Evolutionary conservation across 2,113 vertebrate species (phyloP).

Genomic region (Catharus bicknelli): DNA sequence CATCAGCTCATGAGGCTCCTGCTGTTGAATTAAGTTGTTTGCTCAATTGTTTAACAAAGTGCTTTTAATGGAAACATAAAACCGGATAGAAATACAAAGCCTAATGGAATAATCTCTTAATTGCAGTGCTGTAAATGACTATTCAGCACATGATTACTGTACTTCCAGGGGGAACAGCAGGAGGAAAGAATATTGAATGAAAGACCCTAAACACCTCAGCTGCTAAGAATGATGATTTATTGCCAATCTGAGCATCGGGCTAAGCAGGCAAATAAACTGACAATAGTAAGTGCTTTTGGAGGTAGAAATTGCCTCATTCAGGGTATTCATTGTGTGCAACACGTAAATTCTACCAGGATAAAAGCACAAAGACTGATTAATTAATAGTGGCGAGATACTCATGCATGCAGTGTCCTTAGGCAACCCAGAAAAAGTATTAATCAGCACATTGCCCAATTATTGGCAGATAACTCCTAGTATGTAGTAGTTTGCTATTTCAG

Average conservation of each 20-base stretch:
- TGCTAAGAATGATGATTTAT: slow-evolving; percentile 1
- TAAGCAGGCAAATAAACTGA: not conserved
- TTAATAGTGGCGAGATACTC: slow-evolving; percentile 8
- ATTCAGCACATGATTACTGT: slow-evolving; percentile 1
- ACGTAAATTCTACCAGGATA: slow-evolving; percentile 33
- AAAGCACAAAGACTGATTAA: slow-evolving; percentile 36
- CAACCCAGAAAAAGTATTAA: slow-evolving; percentile 35
- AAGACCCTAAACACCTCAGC: slow-evolving; percentile 9
- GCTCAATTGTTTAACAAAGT: slow-evolving; percentile 22
- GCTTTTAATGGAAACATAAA: slow-evolving; percentile 42
- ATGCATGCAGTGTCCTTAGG: slow-evolving; percentile 30
- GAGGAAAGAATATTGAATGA: slow-evolving; percentile 6
- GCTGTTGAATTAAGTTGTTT: not conserved
- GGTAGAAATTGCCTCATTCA: slow-evolving; percentile 16
- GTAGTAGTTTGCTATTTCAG: slow-evolving; percentile 31
- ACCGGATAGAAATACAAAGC: slow-evolving; percentile 24
- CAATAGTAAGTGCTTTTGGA: slow-evolving; percentile 19
- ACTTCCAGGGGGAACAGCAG: not conserved
- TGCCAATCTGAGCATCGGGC: not conserved
- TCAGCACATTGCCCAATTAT: slow-evolving; percentile 38
- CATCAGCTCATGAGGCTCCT: not conserved
- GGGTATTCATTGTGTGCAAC: not conserved
- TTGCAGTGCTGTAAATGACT: slow-evolving; percentile 11
- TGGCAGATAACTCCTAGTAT: slow-evolving; percentile 32
- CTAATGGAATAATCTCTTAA: slow-evolving; percentile 46